Conservation (phyloP, 2,113 vertebrate species). For the Malurus alboscapulatus region DNA sequence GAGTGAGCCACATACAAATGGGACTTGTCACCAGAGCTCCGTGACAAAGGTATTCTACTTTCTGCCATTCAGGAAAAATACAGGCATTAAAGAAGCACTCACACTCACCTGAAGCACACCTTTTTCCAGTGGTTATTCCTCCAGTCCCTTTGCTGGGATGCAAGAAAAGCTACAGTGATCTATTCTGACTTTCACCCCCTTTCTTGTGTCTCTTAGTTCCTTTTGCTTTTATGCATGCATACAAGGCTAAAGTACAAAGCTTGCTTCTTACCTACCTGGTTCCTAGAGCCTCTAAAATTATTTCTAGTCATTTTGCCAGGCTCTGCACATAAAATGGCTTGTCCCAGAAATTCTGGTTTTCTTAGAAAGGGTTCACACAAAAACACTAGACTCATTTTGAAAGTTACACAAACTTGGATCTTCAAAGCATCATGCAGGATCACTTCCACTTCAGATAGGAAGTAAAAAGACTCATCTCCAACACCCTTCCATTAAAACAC, state of each 20-base stretch:
- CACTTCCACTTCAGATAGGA: neutral
- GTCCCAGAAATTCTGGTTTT: neutral
- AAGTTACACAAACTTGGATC: neutral
- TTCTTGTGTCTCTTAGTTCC: neutral
- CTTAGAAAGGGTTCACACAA: neutral
- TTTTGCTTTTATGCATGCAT: neutral
- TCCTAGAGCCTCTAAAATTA: neutral
- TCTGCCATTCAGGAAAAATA: neutral
- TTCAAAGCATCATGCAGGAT: neutral
- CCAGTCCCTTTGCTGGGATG: neutral
- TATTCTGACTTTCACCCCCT: neutral
- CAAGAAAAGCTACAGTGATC: neutral
- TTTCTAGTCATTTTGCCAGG: neutral
- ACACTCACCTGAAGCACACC: neutral
- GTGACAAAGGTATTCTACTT: neutral
- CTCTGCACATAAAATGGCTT: neutral
- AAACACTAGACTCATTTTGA: neutral
- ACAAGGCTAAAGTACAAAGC: neutral
- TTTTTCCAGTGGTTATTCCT: neutral
- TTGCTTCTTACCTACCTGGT: neutral
- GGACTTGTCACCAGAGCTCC: neutral
- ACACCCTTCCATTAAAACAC: neutral
- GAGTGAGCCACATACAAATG: neutral
- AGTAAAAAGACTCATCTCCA: neutral
- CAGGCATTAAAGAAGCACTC: neutral